Evolutionary conservation across 1,140 invertebrate species (phyloP).

Genomic region (Brachionus calyciflorus): DNA sequence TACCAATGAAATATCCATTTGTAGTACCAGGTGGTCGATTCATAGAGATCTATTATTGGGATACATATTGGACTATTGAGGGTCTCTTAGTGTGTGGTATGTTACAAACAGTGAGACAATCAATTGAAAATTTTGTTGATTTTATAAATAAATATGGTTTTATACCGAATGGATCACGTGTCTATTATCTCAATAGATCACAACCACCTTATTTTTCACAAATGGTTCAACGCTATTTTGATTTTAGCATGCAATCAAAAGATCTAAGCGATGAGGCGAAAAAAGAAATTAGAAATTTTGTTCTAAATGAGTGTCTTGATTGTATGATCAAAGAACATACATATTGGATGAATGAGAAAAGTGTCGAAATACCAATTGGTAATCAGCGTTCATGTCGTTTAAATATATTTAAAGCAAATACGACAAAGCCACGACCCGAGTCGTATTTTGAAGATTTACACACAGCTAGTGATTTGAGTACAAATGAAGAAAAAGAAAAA

Average conservation of each 20-base stretch:
- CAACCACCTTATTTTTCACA: slow-evolving; percentile 79
- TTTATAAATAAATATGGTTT: slow-evolving; percentile 65
- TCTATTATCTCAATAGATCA: slow-evolving; percentile 78
- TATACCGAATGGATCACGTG: slow-evolving; percentile 82
- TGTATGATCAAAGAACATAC: slow-evolving; percentile 2
- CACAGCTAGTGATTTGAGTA: slow-evolving; percentile 1
- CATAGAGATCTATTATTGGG: slow-evolving; percentile 84
- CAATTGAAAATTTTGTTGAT: slow-evolving; percentile 61
- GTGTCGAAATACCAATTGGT: background rate
- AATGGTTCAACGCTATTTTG: slow-evolving; percentile 66
- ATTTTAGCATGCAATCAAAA: slow-evolving; percentile 8
- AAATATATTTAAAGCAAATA: slow-evolving; percentile 22
- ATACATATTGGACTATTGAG: slow-evolving; percentile 86
- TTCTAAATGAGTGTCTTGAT: background rate
- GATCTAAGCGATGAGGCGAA: background rate
- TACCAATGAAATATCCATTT: slow-evolving; percentile 45
- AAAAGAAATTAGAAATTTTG: background rate
- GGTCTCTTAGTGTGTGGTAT: slow-evolving; percentile 80
- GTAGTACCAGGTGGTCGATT: slow-evolving; percentile 89
- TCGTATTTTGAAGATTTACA: slow-evolving; percentile 73
- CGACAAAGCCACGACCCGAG: slow-evolving; percentile 68
- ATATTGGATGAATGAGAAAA: slow-evolving; percentile 33
- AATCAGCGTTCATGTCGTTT: background rate
- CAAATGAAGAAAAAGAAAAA: slow-evolving; percentile 61
- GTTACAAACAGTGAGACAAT: slow-evolving; percentile 72